Evolutionary conservation across 2,888 invertebrate species (phyloP), one percentile per base, ranked within the genome.

Genomic region (Buathra laborator): DNA sequence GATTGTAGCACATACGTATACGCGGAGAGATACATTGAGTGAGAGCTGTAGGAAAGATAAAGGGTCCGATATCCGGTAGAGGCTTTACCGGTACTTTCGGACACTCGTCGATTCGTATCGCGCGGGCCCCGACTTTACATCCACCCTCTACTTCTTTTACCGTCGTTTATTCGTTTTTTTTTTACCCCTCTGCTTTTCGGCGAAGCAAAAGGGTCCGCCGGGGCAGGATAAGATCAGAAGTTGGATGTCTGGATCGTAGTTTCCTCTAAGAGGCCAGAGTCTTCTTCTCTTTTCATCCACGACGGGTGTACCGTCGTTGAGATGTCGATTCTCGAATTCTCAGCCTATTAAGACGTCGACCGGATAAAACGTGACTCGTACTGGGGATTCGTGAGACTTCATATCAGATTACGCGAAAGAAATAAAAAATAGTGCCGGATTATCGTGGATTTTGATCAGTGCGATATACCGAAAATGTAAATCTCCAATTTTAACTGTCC

Each of bases 31-130:
- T 62, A 51, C 66, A 48, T 44, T 16, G 67, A 67, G 59, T 56
- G 71, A 74, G 51, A 48, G 66, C 56, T 76, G 79, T 62, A 71
- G 32, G 16, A 56, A 44, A 53, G 76, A 78, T 82, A 76, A 85
- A 82, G 56, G 82, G 32, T 32, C 59, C 66, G 75, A 79, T 82
- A 82, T 72, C 24, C 70, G 24, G 37, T 37, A 46, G 56, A 70
- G 75, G 78, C 74, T 71, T 46, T 79, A 66, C 66, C 70, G 53
- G 51, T 71, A 70, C 51, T 75, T 72, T 71, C 76, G 59, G 75
- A 82, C 81, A 75, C 66, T 64, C 70, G 44, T 37, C 48, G 85
- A 85, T 85, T 72, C 85, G 70, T 85, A 85, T 85, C 85, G 70
- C 74, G 10, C 24, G 53, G 32, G 59, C 29, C 59, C 59, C 62